Evolutionary conservation across 2,888 invertebrate species (phyloP).

Genomic region (Epiblema foenella): DNA sequence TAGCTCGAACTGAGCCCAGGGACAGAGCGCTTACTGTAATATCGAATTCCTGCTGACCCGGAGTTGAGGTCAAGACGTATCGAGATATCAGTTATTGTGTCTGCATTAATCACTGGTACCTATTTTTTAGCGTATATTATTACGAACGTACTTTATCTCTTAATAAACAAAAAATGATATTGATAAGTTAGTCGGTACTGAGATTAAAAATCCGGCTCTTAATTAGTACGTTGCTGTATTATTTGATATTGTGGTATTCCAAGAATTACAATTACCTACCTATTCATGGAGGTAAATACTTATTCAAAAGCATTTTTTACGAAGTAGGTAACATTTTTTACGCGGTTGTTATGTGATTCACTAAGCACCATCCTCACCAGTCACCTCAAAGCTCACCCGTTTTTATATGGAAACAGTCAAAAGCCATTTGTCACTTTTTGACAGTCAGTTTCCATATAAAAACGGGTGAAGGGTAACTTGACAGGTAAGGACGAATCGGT

Average conservation of each 20-base stretch:
- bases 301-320: too few species aligned
- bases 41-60: constrained; percentile 55
- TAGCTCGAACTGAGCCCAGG: constrained; percentile 51
- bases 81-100: constrained; percentile 41
- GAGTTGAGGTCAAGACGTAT: constrained; percentile 57
- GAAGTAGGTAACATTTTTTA: too few species aligned
- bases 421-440: too few species aligned
- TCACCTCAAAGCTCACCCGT: too few species aligned
- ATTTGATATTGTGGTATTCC: not conserved
- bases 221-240: not conserved
- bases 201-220: constrained; percentile 23
- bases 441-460: too few species aligned
- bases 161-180: constrained; percentile 35
- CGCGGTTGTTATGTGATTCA: too few species aligned
- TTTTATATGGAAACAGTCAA: too few species aligned
- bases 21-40: constrained; percentile 49
- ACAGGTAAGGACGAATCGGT: too few species aligned
- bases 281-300: not conserved
- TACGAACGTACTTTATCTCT: constrained; percentile 34
- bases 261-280: too few species aligned
- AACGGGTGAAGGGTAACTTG: too few species aligned
- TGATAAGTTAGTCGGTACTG: not conserved
- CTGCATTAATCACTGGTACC: constrained; percentile 22
- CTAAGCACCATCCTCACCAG: too few species aligned
- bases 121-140: constrained; percentile 29